Base-by-base conservation (phyloP, 2,888 invertebrate genomes). In the Theretra japonica region DNA sequence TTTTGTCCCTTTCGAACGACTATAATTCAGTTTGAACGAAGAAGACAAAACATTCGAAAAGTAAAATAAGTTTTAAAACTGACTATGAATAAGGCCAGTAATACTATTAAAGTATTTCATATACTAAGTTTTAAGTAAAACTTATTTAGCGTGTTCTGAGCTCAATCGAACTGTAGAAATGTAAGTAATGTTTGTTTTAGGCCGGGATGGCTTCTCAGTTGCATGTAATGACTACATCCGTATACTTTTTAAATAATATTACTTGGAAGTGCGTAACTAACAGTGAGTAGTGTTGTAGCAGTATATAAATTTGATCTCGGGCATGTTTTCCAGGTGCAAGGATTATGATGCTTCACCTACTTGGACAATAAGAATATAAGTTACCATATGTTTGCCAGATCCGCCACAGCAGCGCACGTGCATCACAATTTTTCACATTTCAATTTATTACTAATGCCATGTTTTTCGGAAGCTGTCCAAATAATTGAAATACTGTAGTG, bases 331-430 rank as follows among this genome's bases (percentile, higher is more conserved):
- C 59, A 74, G 76, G 80, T 82, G 82, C 74, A 77, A 79, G 70
- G 74, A 79, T 72, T 79, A 65, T 73, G 71, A 75, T 76, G 75
- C 77, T 82, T 82, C 77, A 82, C 81, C 77, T 82, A 76, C 82
- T 83, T 83, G 84, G 90, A 90, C 91, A 91, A 89, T 90, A 91
- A 88, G 78, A 86, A 82, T 83, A 77, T 86, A 82, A 90, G 90
- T 91, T 93, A 91, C 92, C 92, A 91, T 77, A 83, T 77, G 74
- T 83, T 83, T 83, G 84, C 81, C 80, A 81, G 77, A 74, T 77
- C 78, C 79, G 81, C 81, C 83, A 82, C 82, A 82, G 79, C 80
- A 78, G 76, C 73, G 76, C 79, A 79, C 80, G 83, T 82, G 82
- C 83, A 81, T 81, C 82, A 80, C 74, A 76, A 76, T 78, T 80